A percentile compares a stretch with the other conserved stretches of the same genome.
These are phyloP conservation scores for Andrena marginata DNA, from an alignment of 2,888 invertebrate species.

Conservation along the genomic window DNA sequence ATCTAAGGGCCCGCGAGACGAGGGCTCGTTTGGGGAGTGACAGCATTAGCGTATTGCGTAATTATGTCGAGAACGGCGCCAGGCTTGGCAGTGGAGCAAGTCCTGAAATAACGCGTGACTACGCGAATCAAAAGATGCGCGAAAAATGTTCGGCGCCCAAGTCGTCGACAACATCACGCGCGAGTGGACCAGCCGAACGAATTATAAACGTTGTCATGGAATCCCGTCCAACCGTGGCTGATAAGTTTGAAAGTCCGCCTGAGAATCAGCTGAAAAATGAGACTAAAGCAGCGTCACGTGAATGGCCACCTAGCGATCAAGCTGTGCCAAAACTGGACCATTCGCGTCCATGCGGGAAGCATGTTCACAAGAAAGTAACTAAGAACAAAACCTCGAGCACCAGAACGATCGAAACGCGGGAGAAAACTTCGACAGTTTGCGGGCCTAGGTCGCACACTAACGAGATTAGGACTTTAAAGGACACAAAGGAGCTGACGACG, in stretches of 20 bases:
- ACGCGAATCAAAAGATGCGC: constrained; percentile 1
- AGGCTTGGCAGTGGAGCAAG: constrained; percentile 58
- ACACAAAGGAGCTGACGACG: constrained; percentile 12
- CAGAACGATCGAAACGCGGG: neutral
- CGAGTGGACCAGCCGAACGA: constrained; percentile 9
- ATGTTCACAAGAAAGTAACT: constrained; percentile 14
- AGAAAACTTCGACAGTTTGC: neutral
- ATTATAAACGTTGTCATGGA: neutral
- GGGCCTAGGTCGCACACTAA: neutral
- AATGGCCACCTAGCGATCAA: neutral
- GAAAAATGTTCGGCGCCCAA: constrained; percentile 38
- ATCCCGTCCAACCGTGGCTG: neutral
- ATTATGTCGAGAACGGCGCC: constrained; percentile 42
- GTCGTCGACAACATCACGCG: constrained; percentile 8
- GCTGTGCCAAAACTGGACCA: neutral
- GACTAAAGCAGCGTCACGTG: neutral
- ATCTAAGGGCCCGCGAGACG: constrained; percentile 17
- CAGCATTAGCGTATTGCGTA: constrained; percentile 53
- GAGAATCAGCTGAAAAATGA: neutral
- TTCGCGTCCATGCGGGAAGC: neutral
- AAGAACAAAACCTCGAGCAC: constrained; percentile 26
- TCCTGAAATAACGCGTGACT: constrained; percentile 66
- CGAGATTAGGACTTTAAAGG: neutral
- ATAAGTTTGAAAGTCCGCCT: neutral
- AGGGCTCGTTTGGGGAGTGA: constrained; percentile 34